These are phyloP conservation scores for Pogona vitticeps DNA, from an alignment of 2,113 vertebrate genomes.

Conservation along the genomic window DNA sequence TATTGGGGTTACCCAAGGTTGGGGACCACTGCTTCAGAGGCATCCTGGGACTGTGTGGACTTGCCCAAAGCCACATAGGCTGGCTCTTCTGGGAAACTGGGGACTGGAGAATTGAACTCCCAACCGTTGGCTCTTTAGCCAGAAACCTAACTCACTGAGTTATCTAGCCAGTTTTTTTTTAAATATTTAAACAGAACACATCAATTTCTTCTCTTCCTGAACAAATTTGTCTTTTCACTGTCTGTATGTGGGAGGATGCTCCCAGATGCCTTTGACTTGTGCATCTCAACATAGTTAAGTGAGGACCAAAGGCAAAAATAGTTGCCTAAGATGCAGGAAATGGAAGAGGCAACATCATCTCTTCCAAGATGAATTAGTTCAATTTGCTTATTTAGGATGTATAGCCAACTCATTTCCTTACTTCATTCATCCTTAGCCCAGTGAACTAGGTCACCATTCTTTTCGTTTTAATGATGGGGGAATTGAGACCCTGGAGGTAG, in stretches of 20 bases:
- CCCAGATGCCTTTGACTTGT: not conserved
- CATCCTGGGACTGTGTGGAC: too few relatives aligned
- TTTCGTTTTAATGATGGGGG: not conserved
- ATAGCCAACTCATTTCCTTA: conserved; percentile 13
- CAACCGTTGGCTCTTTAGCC: too few relatives aligned
- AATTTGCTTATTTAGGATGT: conserved; percentile 21
- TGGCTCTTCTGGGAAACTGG: too few relatives aligned
- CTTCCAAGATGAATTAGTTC: conserved; percentile 7
- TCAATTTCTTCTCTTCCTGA: not conserved
- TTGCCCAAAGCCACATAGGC: not conserved
- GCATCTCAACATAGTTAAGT: conserved; percentile 31
- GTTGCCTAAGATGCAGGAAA: conserved; percentile 11
- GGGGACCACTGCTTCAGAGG: too few relatives aligned
- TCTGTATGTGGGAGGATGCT: not conserved
- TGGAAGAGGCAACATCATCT: conserved; percentile 4
- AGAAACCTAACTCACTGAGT: too few relatives aligned
- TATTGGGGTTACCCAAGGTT: too few relatives aligned
- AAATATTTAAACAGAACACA: not conserved
- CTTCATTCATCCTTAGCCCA: conserved; percentile 1
- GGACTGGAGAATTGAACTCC: too few relatives aligned
- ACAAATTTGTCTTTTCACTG: not conserved
- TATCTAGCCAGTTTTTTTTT: not conserved
- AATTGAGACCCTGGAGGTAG: not conserved
- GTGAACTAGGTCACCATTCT: conserved; percentile 5
- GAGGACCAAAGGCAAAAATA: conserved; percentile 38